phyloP scores from a whole-genome alignment of 2,888 invertebrate species.

The Cynaeus angustus region DNA sequence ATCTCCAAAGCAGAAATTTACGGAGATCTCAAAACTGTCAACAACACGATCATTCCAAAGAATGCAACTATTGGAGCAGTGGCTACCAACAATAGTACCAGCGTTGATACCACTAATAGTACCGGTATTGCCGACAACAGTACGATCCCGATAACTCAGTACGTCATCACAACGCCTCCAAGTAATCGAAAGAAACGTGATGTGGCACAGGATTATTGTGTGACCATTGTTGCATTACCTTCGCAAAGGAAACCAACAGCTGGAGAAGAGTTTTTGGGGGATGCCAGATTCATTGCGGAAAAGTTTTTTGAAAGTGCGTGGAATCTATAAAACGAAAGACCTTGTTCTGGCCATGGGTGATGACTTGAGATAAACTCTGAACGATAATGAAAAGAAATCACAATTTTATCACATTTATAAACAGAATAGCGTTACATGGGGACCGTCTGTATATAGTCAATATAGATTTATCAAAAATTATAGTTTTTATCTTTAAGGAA shows the following conservation, averaged over 20 bases:
- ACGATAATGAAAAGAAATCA: too few relatives aligned
- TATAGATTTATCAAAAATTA: too few relatives aligned
- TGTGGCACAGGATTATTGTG: constrained; percentile 61
- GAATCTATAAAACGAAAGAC: constrained; percentile 44
- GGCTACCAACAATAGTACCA: neutral
- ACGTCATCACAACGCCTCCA: neutral
- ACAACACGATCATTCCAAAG: constrained; percentile 24
- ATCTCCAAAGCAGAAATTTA: constrained; percentile 64
- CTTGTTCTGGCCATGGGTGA: too few relatives aligned
- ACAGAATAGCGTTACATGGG: too few relatives aligned
- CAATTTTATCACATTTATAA: too few relatives aligned
- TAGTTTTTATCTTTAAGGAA: too few relatives aligned
- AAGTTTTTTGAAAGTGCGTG: constrained; percentile 60
- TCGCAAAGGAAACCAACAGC: constrained; percentile 60
- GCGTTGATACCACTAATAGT: constrained; percentile 16
- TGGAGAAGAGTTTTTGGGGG: constrained; percentile 58
- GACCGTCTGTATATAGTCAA: too few relatives aligned
- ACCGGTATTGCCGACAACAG: constrained; percentile 27
- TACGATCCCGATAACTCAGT: neutral
- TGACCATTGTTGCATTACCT: constrained; percentile 64
- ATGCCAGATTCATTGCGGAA: constrained; percentile 55
- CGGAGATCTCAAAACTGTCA: constrained; percentile 28
- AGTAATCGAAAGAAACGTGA: constrained; percentile 50
- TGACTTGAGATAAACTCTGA: too few relatives aligned
- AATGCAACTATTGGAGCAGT: constrained; percentile 25